phyloP scores from a whole-genome alignment of 1,140 invertebrate genomes.

The Listronotus oregonensis region DNA sequence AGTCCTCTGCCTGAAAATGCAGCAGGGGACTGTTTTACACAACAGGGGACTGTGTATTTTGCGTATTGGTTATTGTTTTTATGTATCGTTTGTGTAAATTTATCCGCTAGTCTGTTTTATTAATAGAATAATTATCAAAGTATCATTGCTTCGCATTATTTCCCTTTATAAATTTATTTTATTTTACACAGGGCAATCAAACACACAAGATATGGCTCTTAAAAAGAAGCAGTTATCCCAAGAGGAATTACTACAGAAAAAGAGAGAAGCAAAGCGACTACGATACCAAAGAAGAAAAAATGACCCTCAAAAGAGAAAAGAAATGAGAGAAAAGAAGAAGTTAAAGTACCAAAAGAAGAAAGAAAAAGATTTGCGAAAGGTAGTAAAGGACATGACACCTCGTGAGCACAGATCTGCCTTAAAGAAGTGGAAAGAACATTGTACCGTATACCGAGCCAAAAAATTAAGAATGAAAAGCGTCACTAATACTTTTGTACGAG shows the following conservation, averaged over 20 bases:
- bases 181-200: not conserved
- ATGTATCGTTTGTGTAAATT: too few relatives aligned
- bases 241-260: slow-evolving; percentile 37
- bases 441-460: slow-evolving; percentile 27
- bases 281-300: slow-evolving; percentile 42
- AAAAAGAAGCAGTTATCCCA: too few relatives aligned
- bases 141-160: slow-evolving; percentile 3
- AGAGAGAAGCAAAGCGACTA: slow-evolving; percentile 40
- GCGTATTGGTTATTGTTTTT: not conserved
- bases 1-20: slow-evolving; percentile 8
- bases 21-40: slow-evolving; percentile 9
- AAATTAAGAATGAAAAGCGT: not conserved
- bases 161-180: not conserved
- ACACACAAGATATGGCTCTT: slow-evolving; percentile 6
- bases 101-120: not conserved
- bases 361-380: slow-evolving; percentile 39
- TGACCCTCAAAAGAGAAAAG: slow-evolving; percentile 44
- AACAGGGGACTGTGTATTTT: slow-evolving; percentile 9
- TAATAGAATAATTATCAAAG: not conserved
- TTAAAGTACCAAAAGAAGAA: slow-evolving; percentile 41
- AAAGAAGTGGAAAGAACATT: slow-evolving; percentile 37
- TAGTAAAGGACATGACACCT: slow-evolving; percentile 35
- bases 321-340: slow-evolving; percentile 43
- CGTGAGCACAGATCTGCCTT: slow-evolving; percentile 34
- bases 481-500: not conserved